These are phyloP conservation scores for Scaptomyza caliginosa DNA, from an alignment of 2,888 invertebrate genomes.

Conservation along the genomic window DNA sequence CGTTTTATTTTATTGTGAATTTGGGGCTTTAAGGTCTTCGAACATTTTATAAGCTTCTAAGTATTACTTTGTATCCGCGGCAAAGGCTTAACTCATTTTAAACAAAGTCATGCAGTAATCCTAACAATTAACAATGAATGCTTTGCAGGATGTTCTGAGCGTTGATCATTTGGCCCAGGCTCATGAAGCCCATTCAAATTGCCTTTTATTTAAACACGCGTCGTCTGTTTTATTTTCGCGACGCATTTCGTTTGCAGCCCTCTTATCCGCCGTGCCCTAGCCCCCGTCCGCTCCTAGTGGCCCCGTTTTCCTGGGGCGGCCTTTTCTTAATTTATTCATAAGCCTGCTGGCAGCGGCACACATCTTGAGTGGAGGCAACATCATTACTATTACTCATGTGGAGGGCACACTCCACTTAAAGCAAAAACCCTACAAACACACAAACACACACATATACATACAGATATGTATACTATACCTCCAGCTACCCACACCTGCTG, in stretches of 20 bases:
- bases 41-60: background rate
- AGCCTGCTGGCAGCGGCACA: constrained; percentile 68
- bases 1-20: background rate
- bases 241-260: constrained; percentile 29
- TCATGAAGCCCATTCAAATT: constrained; percentile 66
- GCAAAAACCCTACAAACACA: constrained; percentile 9
- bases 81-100: background rate
- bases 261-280: background rate
- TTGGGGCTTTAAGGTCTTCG: no score
- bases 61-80: background rate
- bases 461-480: constrained; percentile 1
- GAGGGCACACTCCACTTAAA: constrained; percentile 45
- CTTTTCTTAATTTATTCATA: constrained; percentile 78
- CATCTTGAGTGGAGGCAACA: constrained; percentile 68
- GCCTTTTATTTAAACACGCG: constrained; percentile 57
- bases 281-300: constrained; percentile 1
- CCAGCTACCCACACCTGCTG: constrained; percentile 7
- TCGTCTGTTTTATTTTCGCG: constrained; percentile 67
- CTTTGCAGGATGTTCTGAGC: constrained; percentile 41
- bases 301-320: constrained; percentile 30
- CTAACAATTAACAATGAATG: background rate
- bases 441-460: constrained; percentile 2
- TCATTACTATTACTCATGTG: constrained; percentile 78
- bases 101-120: background rate
- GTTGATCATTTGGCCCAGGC: constrained; percentile 21